Conservation (phyloP, 2,113 vertebrate genomes). For the Festucalex cinctus region DNA sequence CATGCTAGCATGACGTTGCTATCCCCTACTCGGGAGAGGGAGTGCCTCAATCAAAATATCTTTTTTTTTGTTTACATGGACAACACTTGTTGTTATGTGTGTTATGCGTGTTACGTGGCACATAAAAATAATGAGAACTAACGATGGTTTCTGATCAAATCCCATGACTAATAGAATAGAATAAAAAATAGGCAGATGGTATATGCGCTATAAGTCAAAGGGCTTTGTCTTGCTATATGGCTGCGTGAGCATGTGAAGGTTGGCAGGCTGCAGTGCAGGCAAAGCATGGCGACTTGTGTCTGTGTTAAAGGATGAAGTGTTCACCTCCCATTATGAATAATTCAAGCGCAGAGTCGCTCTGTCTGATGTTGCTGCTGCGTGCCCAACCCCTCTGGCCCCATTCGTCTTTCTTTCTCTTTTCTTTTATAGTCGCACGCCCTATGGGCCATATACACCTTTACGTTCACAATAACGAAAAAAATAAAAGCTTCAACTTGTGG, state of each 20-base stretch:
- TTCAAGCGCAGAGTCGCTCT: slow-evolving; percentile 65
- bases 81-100: too few relatives aligned
- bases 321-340: slow-evolving; percentile 75
- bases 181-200: slow-evolving; percentile 1
- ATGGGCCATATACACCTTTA: background rate
- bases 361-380: slow-evolving; percentile 66
- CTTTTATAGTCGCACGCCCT: slow-evolving; percentile 7
- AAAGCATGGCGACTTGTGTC: slow-evolving; percentile 65
- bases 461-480: slow-evolving; percentile 7
- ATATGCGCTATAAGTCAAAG: background rate
- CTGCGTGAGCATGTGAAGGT: slow-evolving; percentile 37
- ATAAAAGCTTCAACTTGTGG: slow-evolving; percentile 1
- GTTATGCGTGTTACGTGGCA: too few relatives aligned
- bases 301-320: slow-evolving; percentile 72
- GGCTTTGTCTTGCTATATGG: slow-evolving; percentile 26
- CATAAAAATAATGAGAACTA: background rate
- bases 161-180: slow-evolving; percentile 23
- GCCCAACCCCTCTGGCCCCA: slow-evolving; percentile 57
- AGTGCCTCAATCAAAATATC: slow-evolving; percentile 33
- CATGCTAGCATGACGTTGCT: slow-evolving; percentile 48
- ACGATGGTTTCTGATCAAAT: slow-evolving; percentile 9
- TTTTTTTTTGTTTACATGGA: background rate
- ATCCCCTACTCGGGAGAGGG: slow-evolving; percentile 57
- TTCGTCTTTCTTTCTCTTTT: slow-evolving; percentile 28
- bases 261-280: slow-evolving; percentile 66